Percentiles rank a stretch among this genome's conserved stretches.
Evolutionary conservation across 2,797 vertebrate genomes (phyloP).

Genomic region (Catostomus latipinnis): DNA sequence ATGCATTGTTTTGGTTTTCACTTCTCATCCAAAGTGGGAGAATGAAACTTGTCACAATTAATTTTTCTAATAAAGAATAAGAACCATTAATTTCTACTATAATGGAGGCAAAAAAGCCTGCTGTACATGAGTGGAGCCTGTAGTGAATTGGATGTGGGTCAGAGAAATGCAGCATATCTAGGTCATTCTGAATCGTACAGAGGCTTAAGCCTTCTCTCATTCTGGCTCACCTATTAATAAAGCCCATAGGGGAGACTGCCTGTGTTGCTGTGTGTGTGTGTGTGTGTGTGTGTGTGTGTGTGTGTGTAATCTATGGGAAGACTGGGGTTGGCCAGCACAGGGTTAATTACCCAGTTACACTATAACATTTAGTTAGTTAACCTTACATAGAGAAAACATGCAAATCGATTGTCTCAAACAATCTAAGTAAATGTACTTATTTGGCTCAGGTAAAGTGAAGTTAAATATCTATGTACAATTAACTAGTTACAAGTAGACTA

Average conservation of each 20-base stretch:
- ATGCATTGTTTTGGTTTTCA: neutral
- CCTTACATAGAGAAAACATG: too few species aligned
- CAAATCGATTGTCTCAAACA: too few species aligned
- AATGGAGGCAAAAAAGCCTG: constrained; percentile 4
- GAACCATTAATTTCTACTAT: constrained; percentile 12
- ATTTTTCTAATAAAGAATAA: constrained; percentile 26
- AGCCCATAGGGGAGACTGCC: constrained; percentile 32
- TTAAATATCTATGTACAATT: too few species aligned
- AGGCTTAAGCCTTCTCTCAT: constrained; percentile 38
- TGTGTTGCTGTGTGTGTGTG: neutral
- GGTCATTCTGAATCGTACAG: constrained; percentile 51
- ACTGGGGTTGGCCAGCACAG: too few species aligned
- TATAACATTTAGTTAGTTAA: too few species aligned
- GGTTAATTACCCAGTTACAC: too few species aligned
- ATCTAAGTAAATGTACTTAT: too few species aligned
- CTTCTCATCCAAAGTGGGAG: neutral
- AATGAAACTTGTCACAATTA: constrained; percentile 2
- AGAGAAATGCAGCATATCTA: constrained; percentile 50
- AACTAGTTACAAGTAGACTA: too few species aligned
- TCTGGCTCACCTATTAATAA: constrained; percentile 48
- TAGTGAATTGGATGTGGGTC: constrained; percentile 54
- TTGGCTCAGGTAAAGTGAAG: too few species aligned
- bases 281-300: too few species aligned
- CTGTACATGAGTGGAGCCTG: constrained; percentile 28
- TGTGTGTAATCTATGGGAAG: too few species aligned